A percentile compares a stretch with the other conserved stretches of the same genome.
These are phyloP conservation scores for Symphodus melops DNA, from an alignment of 2,113 vertebrate genomes.

Conservation along the genomic window DNA sequence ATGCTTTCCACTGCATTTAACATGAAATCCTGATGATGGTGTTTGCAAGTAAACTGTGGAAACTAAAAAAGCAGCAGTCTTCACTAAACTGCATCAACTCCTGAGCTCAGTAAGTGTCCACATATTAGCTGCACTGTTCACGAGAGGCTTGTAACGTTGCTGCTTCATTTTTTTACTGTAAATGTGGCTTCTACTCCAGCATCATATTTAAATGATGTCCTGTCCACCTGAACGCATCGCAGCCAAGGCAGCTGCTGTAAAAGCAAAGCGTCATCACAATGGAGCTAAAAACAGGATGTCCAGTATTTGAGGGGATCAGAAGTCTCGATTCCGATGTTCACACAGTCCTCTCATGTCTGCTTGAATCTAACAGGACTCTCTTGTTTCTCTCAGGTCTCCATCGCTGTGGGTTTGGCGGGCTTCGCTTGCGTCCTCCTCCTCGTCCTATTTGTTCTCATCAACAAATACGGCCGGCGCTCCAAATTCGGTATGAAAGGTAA, in stretches of 20 bases:
- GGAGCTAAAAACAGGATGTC: conserved; percentile 20
- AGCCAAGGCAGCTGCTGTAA: conserved; percentile 31
- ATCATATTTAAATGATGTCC: conserved; percentile 32
- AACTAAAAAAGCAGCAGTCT: no score
- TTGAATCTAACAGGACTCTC: conserved; percentile 34
- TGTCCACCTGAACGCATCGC: conserved; percentile 27
- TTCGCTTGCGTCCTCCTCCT: conserved; percentile 96
- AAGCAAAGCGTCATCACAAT: conserved; percentile 15
- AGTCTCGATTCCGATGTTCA: conserved; percentile 23
- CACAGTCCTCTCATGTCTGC: conserved; percentile 8
- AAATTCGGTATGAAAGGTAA: conserved; percentile 99
- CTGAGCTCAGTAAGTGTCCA: neutral
- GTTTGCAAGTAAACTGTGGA: neutral
- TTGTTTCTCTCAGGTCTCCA: conserved; percentile 87
- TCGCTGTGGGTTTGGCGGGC: conserved; percentile 94
- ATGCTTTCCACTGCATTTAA: neutral
- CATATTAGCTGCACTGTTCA: neutral
- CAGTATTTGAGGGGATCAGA: conserved; percentile 36
- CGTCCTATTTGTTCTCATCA: conserved; percentile 97
- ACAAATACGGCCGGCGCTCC: conserved; percentile 96
- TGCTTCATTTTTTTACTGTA: neutral
- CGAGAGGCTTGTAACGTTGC: neutral
- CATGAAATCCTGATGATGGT: neutral
- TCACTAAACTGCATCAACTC: neutral
- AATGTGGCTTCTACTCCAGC: conserved; percentile 28